A percentile compares a stretch with the other conserved stretches of the same genome.
Evolutionary conservation across 2,113 vertebrate genomes (phyloP).

Genomic region (Phylloscopus trochilus): DNA sequence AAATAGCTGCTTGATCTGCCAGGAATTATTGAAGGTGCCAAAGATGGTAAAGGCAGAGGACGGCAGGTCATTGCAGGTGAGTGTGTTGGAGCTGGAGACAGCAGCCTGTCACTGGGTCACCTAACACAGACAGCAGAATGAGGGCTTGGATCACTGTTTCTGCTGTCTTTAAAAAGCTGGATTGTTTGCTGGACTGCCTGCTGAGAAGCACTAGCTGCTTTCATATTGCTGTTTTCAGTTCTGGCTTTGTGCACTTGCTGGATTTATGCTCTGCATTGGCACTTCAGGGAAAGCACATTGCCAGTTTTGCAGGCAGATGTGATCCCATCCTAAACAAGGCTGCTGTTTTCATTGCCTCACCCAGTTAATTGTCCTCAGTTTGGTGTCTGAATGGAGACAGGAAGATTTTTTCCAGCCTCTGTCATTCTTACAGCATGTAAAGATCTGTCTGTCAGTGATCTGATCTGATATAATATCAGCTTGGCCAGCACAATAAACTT

Average conservation of each 20-base stretch:
- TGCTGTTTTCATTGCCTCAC: neutral
- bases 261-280: neutral
- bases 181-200: neutral
- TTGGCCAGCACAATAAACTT: neutral
- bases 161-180: neutral
- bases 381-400: neutral
- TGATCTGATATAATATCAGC: no score
- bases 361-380: neutral
- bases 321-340: neutral
- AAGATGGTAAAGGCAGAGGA: constrained; percentile 97
- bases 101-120: neutral
- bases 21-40: constrained; percentile 98
- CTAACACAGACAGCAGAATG: neutral
- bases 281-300: neutral
- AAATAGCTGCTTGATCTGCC: constrained; percentile 93
- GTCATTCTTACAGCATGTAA: neutral
- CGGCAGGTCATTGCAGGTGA: constrained; percentile 97
- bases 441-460: neutral
- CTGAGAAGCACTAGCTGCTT: neutral
- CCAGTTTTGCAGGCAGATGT: neutral
- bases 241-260: neutral
- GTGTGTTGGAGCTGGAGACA: neutral
- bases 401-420: neutral
- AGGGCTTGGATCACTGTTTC: neutral
- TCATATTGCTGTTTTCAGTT: neutral